Evolutionary conservation across 1,140 invertebrate genomes (phyloP).

Genomic region (Drosophila persimilis): DNA sequence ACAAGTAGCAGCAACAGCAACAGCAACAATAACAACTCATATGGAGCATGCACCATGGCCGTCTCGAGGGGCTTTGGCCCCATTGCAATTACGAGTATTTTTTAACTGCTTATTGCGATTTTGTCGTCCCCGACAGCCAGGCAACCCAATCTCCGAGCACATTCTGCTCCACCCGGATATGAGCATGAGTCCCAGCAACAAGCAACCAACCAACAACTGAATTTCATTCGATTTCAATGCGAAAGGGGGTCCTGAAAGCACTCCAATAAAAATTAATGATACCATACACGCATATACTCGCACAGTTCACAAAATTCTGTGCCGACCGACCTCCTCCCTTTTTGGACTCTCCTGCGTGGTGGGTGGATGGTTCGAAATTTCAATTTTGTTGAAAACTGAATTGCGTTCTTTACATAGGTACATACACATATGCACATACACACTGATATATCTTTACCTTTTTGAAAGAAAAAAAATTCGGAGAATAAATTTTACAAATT

Average conservation of each 20-base stretch:
- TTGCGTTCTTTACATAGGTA: slow-evolving; percentile 19
- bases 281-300: slow-evolving; percentile 56
- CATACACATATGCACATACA: background rate
- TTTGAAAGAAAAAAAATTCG: no score
- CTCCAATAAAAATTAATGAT: slow-evolving; percentile 78
- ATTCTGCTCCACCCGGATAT: slow-evolving; percentile 22
- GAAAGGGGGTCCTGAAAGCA: slow-evolving; percentile 71
- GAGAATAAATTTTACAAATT: no score
- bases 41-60: slow-evolving; percentile 66
- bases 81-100: slow-evolving; percentile 80
- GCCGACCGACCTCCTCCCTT: background rate
- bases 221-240: slow-evolving; percentile 81
- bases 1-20: slow-evolving; percentile 20
- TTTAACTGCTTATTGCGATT: slow-evolving; percentile 82
- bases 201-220: slow-evolving; percentile 69
- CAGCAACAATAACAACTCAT: slow-evolving; percentile 63
- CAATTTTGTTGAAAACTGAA: slow-evolving; percentile 58
- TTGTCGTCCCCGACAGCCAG: slow-evolving; percentile 32
- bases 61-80: slow-evolving; percentile 56
- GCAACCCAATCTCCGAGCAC: slow-evolving; percentile 9
- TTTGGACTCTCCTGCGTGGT: background rate
- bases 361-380: slow-evolving; percentile 52
- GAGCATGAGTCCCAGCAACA: slow-evolving; percentile 60
- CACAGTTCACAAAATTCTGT: slow-evolving; percentile 66
- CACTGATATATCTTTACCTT: background rate